A percentile compares a stretch with the other conserved stretches of the same genome.
These are phyloP conservation scores for Nemoura dubitans DNA, from an alignment of 2,888 invertebrate species.

Conservation along the genomic window DNA sequence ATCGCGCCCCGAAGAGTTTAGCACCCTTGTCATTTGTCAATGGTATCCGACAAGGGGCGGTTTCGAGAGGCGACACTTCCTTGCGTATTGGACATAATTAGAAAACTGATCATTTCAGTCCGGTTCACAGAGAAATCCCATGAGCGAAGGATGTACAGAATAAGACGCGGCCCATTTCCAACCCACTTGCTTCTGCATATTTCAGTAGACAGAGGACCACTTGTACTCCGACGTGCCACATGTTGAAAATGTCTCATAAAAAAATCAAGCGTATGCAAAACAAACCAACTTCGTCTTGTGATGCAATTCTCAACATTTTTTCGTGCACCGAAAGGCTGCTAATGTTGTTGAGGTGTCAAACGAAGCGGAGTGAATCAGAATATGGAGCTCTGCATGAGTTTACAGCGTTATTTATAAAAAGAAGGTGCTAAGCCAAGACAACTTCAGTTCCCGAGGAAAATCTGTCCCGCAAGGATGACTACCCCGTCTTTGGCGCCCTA, in stretches of 20 bases:
- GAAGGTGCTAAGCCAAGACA: neutral
- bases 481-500: neutral
- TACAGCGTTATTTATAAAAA: neutral
- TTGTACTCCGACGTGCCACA: neutral
- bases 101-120: neutral
- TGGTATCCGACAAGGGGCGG: neutral
- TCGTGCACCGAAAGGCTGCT: neutral
- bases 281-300: neutral
- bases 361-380: neutral
- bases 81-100: neutral
- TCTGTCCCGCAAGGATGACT: neutral
- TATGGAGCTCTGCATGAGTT: neutral
- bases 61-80: neutral
- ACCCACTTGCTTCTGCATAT: constrained; percentile 7
- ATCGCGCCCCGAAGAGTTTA: neutral
- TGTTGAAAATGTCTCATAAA: neutral
- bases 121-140: neutral
- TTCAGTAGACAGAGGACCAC: neutral
- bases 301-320: neutral
- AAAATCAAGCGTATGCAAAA: neutral
- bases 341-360: neutral
- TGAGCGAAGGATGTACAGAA: neutral
- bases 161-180: neutral
- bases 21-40: neutral
- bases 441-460: neutral